Base-by-base conservation (phyloP, 2,888 invertebrate species). In the Metopia argyrocephala region DNA sequence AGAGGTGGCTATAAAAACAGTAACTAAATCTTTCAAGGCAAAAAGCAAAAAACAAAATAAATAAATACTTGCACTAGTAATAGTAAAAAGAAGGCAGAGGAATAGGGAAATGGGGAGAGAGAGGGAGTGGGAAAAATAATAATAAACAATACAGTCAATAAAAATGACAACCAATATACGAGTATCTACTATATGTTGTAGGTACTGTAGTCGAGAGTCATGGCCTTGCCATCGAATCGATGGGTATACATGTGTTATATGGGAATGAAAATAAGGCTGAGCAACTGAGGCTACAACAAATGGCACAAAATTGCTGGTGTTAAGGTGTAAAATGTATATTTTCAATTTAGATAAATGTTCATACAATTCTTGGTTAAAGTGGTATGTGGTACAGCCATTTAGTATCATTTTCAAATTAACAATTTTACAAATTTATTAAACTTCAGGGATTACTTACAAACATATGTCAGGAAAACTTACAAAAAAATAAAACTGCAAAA, bases 401-500 rank as follows among this genome's bases (percentile, higher is more conserved):
- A 48, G 78, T 83, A 83, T 83, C 69, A 80, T 83, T 83, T 83
- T 83, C 83, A 78, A 83, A 82, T 82, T 82, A 84, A 83, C 83
- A 83, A 80, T 79, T 74, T 75, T 78, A 76, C 78, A 81, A 79
- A 84, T 84, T 84, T 84, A 84, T 84, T 82, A 73, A 79, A 82
- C 79, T 76, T 81, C 65, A 54, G 62, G 66, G 78, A 81, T 70
- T 70, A 66, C n/a, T 2, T 28, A 28, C 2, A 28, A 57, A 18
- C 28, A n/a, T 23, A 28, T 31, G n/a, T 56, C 7, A n/a, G 28
- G 18, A 18, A 27, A 21, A 56, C 18, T 15, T 46, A 9, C 1
- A 38, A 66, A 23, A 15, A 61, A 45, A 38, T 20, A 27, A 18
- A n/a, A 25, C 7, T 28, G 23, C 0, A 45, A 76, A 70, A 56